Base-by-base conservation (phyloP, 2,888 invertebrate species). In the Nephrotoma appendiculata region DNA sequence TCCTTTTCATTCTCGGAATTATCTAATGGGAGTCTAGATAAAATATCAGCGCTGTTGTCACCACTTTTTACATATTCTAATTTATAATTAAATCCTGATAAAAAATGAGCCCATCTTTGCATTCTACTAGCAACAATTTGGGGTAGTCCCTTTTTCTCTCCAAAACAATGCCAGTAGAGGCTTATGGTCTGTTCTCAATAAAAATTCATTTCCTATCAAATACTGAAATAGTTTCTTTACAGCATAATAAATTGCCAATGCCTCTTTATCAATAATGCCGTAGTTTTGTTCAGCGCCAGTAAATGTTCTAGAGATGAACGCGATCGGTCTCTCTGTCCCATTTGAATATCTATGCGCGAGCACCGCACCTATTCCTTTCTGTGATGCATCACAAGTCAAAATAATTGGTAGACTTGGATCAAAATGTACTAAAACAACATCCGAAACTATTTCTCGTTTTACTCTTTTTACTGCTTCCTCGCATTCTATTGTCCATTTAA, bases 161-260 rank as follows among this genome's bases (percentile, higher is more conserved):
- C 88, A 83, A n/a, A 91, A 89, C 52, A 92, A 89, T 19, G 88
- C 88, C 4, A 87, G 87, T 12, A 92, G 88, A 3, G 92, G 90
- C 83, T 90, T 88, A 87, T 91, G 90, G 87, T 91, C 91, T 0
- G 90, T 91, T 12, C 31, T 83, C 6, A 83, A 19, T 83, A 19
- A 11, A 83, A 83, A 83, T 19, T 83, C 31, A 19, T 31, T 83
- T 5, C 83, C 83, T 19, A 83, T 83, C 5, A 83, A 11, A 5
- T 83, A 83, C 31, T 83, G 83, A 15, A 19, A 19, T 6, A 83
- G 31, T 83, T 83, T 83, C 31, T 83, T 83, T 5, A 83, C 83
- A 31, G 19, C 5, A 83, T 19, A 83, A 31, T 83, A 83, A 31
- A 83, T 31, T 83, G 19, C 19, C 19, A 19, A 19, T 19, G 19